Evolutionary conservation across 92 coral and sea anemone species (phyloP), one percentile per base, ranked within the genome.

Genomic region (Pocillopora grandis): DNA sequence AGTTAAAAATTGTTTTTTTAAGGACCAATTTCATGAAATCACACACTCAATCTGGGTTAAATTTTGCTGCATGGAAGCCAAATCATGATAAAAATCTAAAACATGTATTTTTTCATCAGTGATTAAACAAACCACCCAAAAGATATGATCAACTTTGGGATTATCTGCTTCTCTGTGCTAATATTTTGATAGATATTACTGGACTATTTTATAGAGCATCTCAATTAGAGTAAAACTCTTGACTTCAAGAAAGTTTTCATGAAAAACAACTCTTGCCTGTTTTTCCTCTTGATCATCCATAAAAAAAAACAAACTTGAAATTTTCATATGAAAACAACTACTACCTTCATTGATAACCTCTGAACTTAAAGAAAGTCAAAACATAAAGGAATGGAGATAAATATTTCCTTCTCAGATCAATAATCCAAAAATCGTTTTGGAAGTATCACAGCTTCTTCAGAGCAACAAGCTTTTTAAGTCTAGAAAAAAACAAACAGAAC

Each of bases 61-160:
- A 42, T 42, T 42, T 42, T 7, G 7, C 5, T 42, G 0, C 49
- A 42, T 42, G 49, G 5, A 42, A 42, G 49, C 49, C 49, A 42
- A 42, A 42, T 0, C 49, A 5, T 3, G 49, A 42, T 42, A 42
- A 42, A 42, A 42, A 42, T 42, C 49, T 42, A 42, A 42, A 42
- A 42, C 7, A 0, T 42, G 2, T 42, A 5, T 23, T 42, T 68
- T 56, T 65, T 19, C 72, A 63, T 58, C 27, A 63, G 58, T 62
- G 12, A 36, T 36, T 63, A 73, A 87, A 75, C 48, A 69, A 76
- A 76, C 79, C 66, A 76, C 77, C 62, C 62, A 52, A 3, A 62
- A 62, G 59, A 75, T 5, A 33, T 15, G 33, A 21, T 48, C 23
- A 16, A 19, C 52, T 31, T 70, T 70, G 27, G 8, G 10, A 70